Base-by-base conservation (phyloP, 2,888 invertebrate species). In the Aplocera efformata region DNA sequence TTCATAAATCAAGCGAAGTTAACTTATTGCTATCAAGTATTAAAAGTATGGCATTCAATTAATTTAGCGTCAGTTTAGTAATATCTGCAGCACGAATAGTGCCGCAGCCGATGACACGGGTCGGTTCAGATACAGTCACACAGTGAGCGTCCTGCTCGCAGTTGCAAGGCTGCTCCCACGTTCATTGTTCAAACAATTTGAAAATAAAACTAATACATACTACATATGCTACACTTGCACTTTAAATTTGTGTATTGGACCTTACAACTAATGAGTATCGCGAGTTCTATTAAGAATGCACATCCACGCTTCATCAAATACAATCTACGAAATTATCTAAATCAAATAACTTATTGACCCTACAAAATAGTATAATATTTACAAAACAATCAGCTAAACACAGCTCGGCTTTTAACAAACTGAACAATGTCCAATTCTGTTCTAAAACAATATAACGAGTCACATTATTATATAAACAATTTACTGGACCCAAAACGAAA, bases 221-320 rank as follows among this genome's bases (percentile, higher is more conserved):
- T 3, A 17, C 5, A 17, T 30, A 22, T 13, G 24, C 10, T 27
- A 27, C 17, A 36, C 32, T 25, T 36, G 29, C 45, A 27, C 32
- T 31, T 35, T 30, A 32, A 17, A 20, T 11, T 34, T 37, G 41
- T 41, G 46, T 31, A 34, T 24, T 33, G 38, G 32, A 42, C 42
- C 42, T 37, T 42, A 43, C 7, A 22, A 25, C 42, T 50, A 50
- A 48, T 42, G 47, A 50, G 47, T 48, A 48, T 48, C 28, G 41
- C 42, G 26, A 37, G 36, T 32, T 10, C n/a, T 36, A 8, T 25
- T 22, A 28, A 21, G 29, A 23, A 20, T n/a, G 32, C 22, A 11
- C 33, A 11, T 31, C 37, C 31, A 6, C 24, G 24, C 26, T 8
- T 17, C 34, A 20, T 24, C 25, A 10, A 32, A 29, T 21, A 27